Conservation (phyloP, 2,797 vertebrate genomes). For the Leptodactylus fallax region DNA sequence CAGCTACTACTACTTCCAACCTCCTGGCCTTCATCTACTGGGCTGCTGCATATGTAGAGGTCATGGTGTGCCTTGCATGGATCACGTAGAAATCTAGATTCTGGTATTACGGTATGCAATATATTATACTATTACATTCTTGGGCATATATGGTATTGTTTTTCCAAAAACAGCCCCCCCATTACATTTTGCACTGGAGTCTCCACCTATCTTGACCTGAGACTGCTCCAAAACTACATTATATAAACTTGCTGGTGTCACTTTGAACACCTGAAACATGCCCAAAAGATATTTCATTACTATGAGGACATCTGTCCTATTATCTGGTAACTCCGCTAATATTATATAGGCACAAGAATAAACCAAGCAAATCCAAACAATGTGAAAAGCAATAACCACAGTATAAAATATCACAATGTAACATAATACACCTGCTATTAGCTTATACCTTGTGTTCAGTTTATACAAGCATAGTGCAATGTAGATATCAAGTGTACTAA, state of each 20-base stretch:
- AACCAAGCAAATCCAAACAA: not conserved
- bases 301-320: not conserved
- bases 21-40: no score
- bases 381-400: not conserved
- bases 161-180: no score
- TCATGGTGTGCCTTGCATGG: no score
- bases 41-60: no score
- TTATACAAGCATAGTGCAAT: not conserved
- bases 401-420: not conserved
- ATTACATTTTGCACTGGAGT: no score
- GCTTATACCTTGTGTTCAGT: not conserved
- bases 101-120: no score
- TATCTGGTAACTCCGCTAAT: not conserved
- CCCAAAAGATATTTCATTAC: not conserved
- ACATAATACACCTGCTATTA: not conserved
- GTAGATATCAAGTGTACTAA: not conserved
- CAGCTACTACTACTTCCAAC: no score
- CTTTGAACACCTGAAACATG: not conserved
- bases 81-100: no score
- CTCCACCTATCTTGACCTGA: not conserved
- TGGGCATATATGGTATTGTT: no score
- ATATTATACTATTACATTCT: not conserved
- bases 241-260: not conserved
- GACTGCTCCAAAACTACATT: not conserved
- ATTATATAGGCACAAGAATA: not conserved